Conservation (phyloP, 2,797 vertebrate species). For the Scomberomorus guttatus region DNA sequence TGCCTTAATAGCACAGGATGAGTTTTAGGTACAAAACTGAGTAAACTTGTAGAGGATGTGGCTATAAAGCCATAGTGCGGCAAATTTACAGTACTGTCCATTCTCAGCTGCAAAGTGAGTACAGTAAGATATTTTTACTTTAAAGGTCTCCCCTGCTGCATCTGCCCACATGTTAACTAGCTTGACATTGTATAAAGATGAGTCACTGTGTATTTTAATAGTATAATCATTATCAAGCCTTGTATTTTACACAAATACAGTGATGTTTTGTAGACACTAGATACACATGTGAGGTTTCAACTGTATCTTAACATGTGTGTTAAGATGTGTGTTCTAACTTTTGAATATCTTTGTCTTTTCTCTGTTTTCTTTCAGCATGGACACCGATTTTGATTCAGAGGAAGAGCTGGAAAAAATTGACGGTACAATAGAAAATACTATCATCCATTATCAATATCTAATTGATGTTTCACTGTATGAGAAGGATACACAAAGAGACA, state of each 20-base stretch:
- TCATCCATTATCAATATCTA: not conserved
- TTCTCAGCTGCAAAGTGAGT: not conserved
- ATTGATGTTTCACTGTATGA: not conserved
- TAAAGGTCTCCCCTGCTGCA: not conserved
- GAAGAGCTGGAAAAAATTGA: conserved; percentile 67
- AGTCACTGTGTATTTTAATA: not conserved
- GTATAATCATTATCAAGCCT: not conserved
- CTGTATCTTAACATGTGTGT: no score
- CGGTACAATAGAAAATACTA: conserved; percentile 68
- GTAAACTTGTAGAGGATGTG: not conserved
- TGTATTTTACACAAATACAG: not conserved
- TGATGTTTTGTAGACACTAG: not conserved
- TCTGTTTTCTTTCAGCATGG: conserved; percentile 73
- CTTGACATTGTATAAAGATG: not conserved
- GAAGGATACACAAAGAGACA: not conserved
- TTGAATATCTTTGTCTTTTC: not conserved
- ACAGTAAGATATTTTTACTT: not conserved
- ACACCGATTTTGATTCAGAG: conserved; percentile 63
- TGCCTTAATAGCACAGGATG: conserved; percentile 1
- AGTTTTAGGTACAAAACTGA: conserved; percentile 8
- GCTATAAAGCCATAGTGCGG: not conserved
- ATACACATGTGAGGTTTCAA: not conserved
- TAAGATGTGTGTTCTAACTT: no score
- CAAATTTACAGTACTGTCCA: not conserved
- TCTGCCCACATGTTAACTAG: conserved; percentile 1